phyloP scores from a whole-genome alignment of 2,113 vertebrate species.

The Crocuta crocuta region DNA sequence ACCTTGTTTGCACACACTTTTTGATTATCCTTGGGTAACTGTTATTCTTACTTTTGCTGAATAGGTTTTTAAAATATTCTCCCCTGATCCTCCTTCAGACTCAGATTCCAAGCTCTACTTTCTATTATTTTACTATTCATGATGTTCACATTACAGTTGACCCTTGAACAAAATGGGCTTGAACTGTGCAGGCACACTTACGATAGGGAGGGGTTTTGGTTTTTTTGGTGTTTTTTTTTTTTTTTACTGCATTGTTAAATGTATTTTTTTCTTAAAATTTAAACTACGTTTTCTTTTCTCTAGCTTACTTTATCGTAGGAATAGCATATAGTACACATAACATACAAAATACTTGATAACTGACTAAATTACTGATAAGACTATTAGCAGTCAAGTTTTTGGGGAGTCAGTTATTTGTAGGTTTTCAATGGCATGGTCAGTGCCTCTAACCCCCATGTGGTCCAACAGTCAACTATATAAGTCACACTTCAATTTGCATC shows the following conservation, averaged over 20 bases:
- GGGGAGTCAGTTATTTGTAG: not conserved
- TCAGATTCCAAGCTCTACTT: not conserved
- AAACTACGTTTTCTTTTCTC: not conserved
- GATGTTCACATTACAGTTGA: not conserved
- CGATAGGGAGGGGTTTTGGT: not conserved
- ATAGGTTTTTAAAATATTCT: not conserved
- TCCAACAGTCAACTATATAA: not conserved
- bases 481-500: not conserved
- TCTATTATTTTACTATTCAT: not conserved
- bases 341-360: not conserved
- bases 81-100: not conserved
- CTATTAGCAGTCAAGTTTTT: not conserved
- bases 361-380: not conserved
- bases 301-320: not conserved
- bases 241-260: not conserved
- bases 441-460: not conserved
- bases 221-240: not conserved
- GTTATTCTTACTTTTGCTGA: not conserved
- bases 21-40: not conserved
- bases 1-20: not conserved
- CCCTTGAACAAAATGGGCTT: not conserved
- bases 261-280: not conserved
- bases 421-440: not conserved
- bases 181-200: not conserved
- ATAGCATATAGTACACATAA: not conserved